Percentiles rank a stretch among this genome's conserved stretches.
Conservation (phyloP, 92 coral and sea anemone genomes). For the Desmophyllum pertusum region DNA sequence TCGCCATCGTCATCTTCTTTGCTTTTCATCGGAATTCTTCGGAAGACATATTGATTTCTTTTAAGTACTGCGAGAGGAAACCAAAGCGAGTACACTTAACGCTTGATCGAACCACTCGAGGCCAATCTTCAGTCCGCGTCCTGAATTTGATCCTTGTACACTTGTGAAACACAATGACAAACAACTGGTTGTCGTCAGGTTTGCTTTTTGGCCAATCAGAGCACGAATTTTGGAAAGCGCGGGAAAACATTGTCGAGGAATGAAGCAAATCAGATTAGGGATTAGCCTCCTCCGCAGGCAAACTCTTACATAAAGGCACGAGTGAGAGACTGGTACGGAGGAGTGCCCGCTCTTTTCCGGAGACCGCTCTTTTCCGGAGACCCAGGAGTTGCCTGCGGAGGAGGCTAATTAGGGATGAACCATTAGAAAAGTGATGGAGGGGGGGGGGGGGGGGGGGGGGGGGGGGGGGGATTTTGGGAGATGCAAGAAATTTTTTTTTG, state of each 20-base stretch:
- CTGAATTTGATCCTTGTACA: neutral
- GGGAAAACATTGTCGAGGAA: slow-evolving; percentile 6
- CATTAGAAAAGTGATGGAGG: too few species aligned
- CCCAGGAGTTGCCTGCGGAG: too few species aligned
- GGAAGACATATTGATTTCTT: slow-evolving; percentile 1
- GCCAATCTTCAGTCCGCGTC: neutral
- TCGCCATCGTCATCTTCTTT: neutral
- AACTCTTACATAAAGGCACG: too few species aligned
- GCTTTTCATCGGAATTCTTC: slow-evolving; percentile 27
- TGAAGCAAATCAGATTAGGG: neutral
- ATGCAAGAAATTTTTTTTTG: too few species aligned
- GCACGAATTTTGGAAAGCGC: neutral
- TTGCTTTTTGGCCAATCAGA: slow-evolving; percentile 11
- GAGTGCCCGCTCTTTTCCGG: too few species aligned
- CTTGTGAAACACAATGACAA: neutral
- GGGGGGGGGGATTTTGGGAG: too few species aligned
- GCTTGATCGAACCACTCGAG: neutral
- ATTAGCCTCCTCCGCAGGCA: too few species aligned
- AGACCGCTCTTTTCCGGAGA: too few species aligned
- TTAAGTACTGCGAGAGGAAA: neutral
- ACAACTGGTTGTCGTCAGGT: neutral
- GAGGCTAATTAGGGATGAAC: too few species aligned
- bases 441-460: too few species aligned
- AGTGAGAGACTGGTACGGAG: too few species aligned
- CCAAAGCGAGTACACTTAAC: neutral